These are phyloP conservation scores for Phyllotis vaccarum DNA, from an alignment of 2,797 vertebrate genomes.

Conservation along the genomic window DNA sequence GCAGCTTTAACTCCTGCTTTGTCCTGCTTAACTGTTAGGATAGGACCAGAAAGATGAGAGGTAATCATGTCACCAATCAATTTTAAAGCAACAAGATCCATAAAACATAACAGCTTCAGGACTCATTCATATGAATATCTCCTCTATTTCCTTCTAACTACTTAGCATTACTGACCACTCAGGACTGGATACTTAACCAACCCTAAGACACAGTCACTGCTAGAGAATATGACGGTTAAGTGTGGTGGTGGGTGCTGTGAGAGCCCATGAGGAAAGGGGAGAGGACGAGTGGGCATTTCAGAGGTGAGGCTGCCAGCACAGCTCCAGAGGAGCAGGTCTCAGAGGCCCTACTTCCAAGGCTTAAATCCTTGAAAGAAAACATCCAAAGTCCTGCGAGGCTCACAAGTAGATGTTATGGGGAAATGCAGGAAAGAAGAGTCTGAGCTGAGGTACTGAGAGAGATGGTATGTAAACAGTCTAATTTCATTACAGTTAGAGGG, in stretches of 20 bases:
- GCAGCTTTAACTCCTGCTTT: not conserved
- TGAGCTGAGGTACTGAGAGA: not conserved
- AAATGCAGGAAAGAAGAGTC: conserved; percentile 13
- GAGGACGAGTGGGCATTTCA: not conserved
- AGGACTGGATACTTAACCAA: not conserved
- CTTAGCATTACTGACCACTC: not conserved
- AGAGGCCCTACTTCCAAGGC: conserved; percentile 3
- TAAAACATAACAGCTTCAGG: not conserved
- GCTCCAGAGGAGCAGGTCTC: not conserved
- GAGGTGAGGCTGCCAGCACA: not conserved
- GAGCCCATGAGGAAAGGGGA: not conserved
- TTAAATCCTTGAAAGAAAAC: conserved; percentile 35
- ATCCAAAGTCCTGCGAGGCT: not conserved
- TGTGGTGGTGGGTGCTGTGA: not conserved
- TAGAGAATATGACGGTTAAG: not conserved
- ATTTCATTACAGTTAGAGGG: not conserved
- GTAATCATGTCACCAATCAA: not conserved
- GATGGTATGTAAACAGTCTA: not conserved
- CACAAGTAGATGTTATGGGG: not conserved
- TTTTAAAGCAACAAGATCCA: conserved; percentile 4
- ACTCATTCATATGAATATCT: not conserved
- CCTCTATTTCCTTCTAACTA: conserved; percentile 16
- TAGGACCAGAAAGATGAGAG: not conserved
- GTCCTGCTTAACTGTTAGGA: not conserved
- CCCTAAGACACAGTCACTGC: not conserved